Base-by-base conservation (phyloP, 2,113 vertebrate genomes). In the Oreotrochilus melanogaster region DNA sequence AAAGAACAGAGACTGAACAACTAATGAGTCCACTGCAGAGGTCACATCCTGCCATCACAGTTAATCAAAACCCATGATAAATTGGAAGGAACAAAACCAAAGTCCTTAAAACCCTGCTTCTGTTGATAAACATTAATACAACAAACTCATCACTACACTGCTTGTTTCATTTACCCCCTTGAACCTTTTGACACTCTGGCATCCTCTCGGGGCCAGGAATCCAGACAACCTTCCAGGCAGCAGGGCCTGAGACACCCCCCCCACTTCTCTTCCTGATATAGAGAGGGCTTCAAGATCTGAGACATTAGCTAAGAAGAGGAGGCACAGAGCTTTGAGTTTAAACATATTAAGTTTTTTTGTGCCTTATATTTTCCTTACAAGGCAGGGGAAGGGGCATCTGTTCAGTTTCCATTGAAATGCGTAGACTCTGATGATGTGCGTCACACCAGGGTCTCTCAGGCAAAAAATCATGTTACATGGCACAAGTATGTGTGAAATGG, bases 391-490 rank as follows among this genome's bases (percentile, higher is more conserved):
- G 6, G 27, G 4, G 9, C 2, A 7, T 80, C 7, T n/a, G 18
- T 35, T 64, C 47, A 25, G 18, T 54, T 45, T 64, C 58, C 54
- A 45, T 64, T 64, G 45, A 45, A 53, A 72, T 0, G 1, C 1
- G 3, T 3, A 35, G 33, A 58, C 6, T 88, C 31, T 57, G 24
- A 5, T 47, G 39, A 0, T 37, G 53, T n/a, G 24, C 51, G 9
- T 33, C 48, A 27, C 11, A 43, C 28, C 0, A 0, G 30, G 18
- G 22, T 27, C 66, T 56, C 42, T 0, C 0, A 42, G 79, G n/a
- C 42, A 83, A 33, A 11, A 62, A 33, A 42, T 57, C 0, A 0
- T 11, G 28, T 48, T 33, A 27, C 10, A 10, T 7, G n/a, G 78
- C 24, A 43, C 42, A 58, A 48, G 43, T 73, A 67, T 13, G 18